Evolutionary conservation across 2,888 invertebrate genomes (phyloP).

Genomic region (Epinotia ramella): DNA sequence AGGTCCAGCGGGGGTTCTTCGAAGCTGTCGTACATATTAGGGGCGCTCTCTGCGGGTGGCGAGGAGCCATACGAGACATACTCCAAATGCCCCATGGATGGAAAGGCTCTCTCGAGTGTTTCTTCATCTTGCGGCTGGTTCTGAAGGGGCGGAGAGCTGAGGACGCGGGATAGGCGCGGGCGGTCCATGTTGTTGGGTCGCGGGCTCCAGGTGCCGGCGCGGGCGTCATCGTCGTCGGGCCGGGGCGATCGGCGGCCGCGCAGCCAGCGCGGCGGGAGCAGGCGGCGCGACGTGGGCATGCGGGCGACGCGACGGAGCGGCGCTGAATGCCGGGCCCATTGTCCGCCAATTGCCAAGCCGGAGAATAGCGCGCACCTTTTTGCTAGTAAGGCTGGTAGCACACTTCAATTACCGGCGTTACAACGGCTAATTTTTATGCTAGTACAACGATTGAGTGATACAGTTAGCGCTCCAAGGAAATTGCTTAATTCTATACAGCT

Average conservation of each 20-base stretch:
- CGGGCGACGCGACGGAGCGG: slow-evolving; percentile 66
- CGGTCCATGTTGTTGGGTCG: slow-evolving; percentile 67
- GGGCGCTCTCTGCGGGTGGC: slow-evolving; percentile 92
- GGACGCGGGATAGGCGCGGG: slow-evolving; percentile 64
- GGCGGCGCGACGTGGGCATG: slow-evolving; percentile 76
- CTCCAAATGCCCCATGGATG: slow-evolving; percentile 88
- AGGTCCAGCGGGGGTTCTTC: slow-evolving; percentile 89
- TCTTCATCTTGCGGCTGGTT: slow-evolving; percentile 74
- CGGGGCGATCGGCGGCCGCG: slow-evolving; percentile 67
- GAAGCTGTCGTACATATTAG: slow-evolving; percentile 93
- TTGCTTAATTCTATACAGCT: too few species aligned
- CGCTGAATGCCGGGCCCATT: slow-evolving; percentile 67
- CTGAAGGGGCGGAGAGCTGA: slow-evolving; percentile 64
- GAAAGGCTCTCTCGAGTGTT: slow-evolving; percentile 88
- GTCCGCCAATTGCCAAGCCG: slow-evolving; percentile 69
- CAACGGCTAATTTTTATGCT: neutral
- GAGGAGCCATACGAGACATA: slow-evolving; percentile 93
- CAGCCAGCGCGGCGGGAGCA: slow-evolving; percentile 75
- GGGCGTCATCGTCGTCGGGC: slow-evolving; percentile 64
- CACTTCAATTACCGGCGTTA: slow-evolving; percentile 39
- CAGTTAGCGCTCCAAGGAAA: neutral
- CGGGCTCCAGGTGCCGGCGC: slow-evolving; percentile 52
- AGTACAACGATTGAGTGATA: neutral
- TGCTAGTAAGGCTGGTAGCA: slow-evolving; percentile 50
- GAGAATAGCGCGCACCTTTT: slow-evolving; percentile 70